Percentiles rank a stretch among this genome's conserved stretches.
phyloP scores from a whole-genome alignment of 1,140 invertebrate species.

The Zaprionus vittiger region DNA sequence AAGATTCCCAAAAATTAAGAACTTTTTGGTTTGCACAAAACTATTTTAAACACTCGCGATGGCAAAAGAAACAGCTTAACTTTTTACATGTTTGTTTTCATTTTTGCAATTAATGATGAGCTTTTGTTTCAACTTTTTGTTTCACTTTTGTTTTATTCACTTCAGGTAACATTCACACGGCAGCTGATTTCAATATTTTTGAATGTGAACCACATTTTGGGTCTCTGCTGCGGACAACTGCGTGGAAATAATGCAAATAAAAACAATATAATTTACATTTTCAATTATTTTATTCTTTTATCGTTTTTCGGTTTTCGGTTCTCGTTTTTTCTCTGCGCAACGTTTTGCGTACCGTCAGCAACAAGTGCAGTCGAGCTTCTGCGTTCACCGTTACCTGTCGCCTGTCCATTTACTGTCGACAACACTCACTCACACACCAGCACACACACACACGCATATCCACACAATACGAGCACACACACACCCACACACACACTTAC shows the following conservation, averaged over 20 bases:
- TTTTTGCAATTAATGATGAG: slow-evolving; percentile 11
- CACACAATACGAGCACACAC: neutral
- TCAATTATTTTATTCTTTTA: neutral
- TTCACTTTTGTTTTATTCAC: neutral
- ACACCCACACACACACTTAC: slow-evolving; percentile 1
- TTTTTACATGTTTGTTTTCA: slow-evolving; percentile 49
- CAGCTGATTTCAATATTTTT: slow-evolving; percentile 61
- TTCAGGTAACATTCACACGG: slow-evolving; percentile 65
- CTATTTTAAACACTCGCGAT: slow-evolving; percentile 1
- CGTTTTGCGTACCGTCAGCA: slow-evolving; percentile 63
- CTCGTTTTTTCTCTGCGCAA: slow-evolving; percentile 13
- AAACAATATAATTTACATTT: slow-evolving; percentile 2
- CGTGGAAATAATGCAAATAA: neutral
- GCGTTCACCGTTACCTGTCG: slow-evolving; percentile 27
- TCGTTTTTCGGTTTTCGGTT: neutral
- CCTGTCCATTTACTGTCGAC: slow-evolving; percentile 20
- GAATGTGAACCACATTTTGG: slow-evolving; percentile 64
- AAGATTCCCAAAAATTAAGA: slow-evolving; percentile 25
- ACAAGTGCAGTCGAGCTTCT: slow-evolving; percentile 77
- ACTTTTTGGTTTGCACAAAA: neutral
- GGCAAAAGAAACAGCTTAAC: neutral
- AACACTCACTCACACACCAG: slow-evolving; percentile 12
- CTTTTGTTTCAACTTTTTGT: neutral
- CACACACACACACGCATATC: neutral
- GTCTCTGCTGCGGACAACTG: slow-evolving; percentile 4